Evolutionary conservation across 2,888 invertebrate species (phyloP).

Genomic region (Lasioglossum villosulum): DNA sequence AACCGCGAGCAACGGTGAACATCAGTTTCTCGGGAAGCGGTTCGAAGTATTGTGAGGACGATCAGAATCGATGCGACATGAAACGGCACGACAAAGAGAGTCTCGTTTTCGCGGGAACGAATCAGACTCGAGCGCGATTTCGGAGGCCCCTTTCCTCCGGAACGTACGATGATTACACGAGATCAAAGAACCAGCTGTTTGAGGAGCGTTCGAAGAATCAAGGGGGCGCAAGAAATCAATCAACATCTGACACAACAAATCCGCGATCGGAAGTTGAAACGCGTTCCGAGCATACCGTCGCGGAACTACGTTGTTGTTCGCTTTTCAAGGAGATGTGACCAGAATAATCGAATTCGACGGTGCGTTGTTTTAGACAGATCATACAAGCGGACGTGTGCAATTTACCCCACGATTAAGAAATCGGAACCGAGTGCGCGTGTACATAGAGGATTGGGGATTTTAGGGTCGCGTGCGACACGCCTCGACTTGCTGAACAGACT

Average conservation of each 20-base stretch:
- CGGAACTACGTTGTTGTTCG: neutral
- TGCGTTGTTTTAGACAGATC: slow-evolving; percentile 25
- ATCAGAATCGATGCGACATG: neutral
- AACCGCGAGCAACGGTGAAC: slow-evolving; percentile 38
- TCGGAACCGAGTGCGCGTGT: slow-evolving; percentile 42
- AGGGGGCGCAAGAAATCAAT: slow-evolving; percentile 28
- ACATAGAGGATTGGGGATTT: slow-evolving; percentile 33
- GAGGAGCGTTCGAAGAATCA: neutral
- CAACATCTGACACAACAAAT: slow-evolving; percentile 23
- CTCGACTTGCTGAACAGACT: slow-evolving; percentile 38
- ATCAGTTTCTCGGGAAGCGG: slow-evolving; percentile 63
- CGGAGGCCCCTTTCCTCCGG: neutral
- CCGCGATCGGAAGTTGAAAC: neutral
- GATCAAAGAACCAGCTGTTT: slow-evolving; percentile 31
- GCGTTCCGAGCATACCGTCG: neutral
- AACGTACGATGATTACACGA: slow-evolving; percentile 14
- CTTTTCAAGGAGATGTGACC: neutral
- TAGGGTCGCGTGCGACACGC: slow-evolving; percentile 11
- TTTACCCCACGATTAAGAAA: slow-evolving; percentile 26
- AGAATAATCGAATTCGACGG: slow-evolving; percentile 16
- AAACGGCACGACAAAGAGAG: neutral
- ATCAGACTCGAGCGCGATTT: neutral
- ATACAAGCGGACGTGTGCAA: slow-evolving; percentile 57
- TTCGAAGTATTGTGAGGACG: slow-evolving; percentile 75
- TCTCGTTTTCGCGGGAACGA: neutral